phyloP scores from a whole-genome alignment of 2,113 vertebrate species.

The Chaenocephalus aceratus region DNA sequence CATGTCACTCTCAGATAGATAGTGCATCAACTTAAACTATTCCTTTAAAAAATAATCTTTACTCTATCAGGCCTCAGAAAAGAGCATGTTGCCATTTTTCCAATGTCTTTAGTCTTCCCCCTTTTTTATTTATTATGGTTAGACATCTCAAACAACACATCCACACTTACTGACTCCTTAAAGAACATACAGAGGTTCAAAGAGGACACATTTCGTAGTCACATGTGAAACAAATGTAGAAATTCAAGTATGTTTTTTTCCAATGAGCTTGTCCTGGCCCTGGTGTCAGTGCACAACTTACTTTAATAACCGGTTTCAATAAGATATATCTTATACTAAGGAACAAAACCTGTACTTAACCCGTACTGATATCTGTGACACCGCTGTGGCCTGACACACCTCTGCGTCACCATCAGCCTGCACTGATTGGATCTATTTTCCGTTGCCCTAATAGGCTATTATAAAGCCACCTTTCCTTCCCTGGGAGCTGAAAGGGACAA shows the following conservation, averaged over 20 bases:
- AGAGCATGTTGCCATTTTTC: background rate
- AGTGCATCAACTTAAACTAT: background rate
- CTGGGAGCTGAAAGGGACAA: constrained; percentile 29
- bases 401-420: constrained; percentile 49
- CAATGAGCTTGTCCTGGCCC: constrained; percentile 1
- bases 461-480: constrained; percentile 46
- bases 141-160: background rate
- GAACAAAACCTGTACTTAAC: constrained; percentile 48
- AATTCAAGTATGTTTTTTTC: background rate
- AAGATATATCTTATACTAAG: constrained; percentile 25
- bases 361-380: constrained; percentile 50
- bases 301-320: constrained; percentile 42
- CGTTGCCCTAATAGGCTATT: constrained; percentile 30
- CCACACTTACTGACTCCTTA: background rate
- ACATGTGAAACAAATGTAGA: too few species aligned
- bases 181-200: background rate
- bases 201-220: background rate
- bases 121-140: background rate
- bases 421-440: constrained; percentile 52
- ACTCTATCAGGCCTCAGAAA: background rate
- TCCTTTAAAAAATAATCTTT: background rate
- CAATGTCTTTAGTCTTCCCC: background rate
- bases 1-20: background rate
- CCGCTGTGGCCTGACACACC: constrained; percentile 47
- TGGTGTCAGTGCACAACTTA: constrained; percentile 3